Base-by-base conservation (phyloP, 2,797 vertebrate genomes). In the Eurystomus glaucurus region DNA sequence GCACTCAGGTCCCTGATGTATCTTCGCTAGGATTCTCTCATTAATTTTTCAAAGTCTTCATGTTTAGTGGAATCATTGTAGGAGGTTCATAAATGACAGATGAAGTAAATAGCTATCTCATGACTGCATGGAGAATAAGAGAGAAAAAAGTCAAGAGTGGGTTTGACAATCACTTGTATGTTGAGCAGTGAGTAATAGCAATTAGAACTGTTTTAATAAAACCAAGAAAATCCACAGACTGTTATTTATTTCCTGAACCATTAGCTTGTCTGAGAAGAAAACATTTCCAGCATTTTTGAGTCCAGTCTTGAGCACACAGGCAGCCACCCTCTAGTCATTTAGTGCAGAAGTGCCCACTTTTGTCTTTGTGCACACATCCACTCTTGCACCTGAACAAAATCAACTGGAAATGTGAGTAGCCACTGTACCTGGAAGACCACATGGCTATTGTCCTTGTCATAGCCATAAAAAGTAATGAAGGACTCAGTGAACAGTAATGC, bases 31-130 rank as follows among this genome's bases (percentile, higher is more conserved):
- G 82, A 85, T 72, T 86, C 96, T 83, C 60, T 95, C 57, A 90
- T 79, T 94, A 81, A 93, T 65, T 88, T 96, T 95, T 93, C n/a
- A 85, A 96, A 97, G 91, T 43, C 70, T 88, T 84, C 13, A 13
- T 1, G 6, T 76, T 85, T 88, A 57, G 41, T 90, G 17, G 29
- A 66, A 81, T 89, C 90, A 82, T 66, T 89, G 26, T 72, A 92
- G 58, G 16, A 66, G 62, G 31, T 64, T 75, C 91, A 54, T 94
- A 85, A 95, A 90, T 82, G 35, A 88, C 74, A 85, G 79, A 88
- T 90, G 71, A 83, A 86, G 75, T 92, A 48, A 92, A 91, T 26
- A 75, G 46, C 46, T 87, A 66, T 43, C 79, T 43, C 76, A 37
- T 0, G 3, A 58, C 41, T 43, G 14, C 8, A 82, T 9, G n/a